Evolutionary conservation across 2,113 vertebrate genomes (phyloP).

Genomic region (Syrmaticus mikado): DNA sequence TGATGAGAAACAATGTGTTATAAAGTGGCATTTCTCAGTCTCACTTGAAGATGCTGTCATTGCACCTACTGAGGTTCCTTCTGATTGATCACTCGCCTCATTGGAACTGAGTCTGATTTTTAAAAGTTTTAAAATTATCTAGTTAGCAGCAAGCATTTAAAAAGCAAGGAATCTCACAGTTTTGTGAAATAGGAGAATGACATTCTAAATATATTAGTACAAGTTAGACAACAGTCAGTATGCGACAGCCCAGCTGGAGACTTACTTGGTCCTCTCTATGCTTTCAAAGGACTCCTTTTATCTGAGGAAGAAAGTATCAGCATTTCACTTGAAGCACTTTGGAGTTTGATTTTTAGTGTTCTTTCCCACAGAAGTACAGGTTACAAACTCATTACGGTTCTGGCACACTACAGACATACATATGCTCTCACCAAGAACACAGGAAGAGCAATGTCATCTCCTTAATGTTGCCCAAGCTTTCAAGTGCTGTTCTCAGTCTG

Average conservation of each 20-base stretch:
- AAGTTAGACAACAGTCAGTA: neutral
- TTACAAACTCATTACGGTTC: no score
- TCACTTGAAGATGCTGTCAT: neutral
- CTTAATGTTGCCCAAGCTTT: neutral
- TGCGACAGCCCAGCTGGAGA: neutral
- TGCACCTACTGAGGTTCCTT: neutral
- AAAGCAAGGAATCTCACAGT: neutral
- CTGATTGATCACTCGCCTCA: neutral
- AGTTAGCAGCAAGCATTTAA: neutral
- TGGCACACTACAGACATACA: neutral
- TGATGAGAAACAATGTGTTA: neutral
- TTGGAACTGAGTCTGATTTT: fast-evolving
- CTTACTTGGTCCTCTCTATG: neutral
- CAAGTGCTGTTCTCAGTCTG: neutral
- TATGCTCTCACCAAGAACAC: neutral
- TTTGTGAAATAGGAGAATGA: neutral
- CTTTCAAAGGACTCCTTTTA: neutral
- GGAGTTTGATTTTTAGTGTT: neutral
- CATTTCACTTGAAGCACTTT: neutral
- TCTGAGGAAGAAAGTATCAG: neutral
- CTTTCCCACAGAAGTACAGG: neutral
- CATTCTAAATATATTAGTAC: neutral
- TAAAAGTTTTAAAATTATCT: neutral
- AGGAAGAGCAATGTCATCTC: neutral
- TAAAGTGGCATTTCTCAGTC: neutral